Evolutionary conservation across 2,797 vertebrate species (phyloP).

Genomic region (Molossus alvarezi): DNA sequence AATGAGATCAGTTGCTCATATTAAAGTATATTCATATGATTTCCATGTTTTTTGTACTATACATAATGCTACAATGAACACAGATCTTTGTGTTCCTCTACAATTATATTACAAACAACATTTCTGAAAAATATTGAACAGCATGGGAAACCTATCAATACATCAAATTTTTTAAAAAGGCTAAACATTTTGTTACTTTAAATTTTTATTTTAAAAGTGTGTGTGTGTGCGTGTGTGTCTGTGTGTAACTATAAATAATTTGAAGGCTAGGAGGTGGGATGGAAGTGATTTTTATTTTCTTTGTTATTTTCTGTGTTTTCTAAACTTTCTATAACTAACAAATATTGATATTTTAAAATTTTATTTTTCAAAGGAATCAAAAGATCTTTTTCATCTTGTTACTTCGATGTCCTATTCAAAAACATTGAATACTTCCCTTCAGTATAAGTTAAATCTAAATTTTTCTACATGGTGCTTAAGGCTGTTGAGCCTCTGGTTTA

Average conservation of each 20-base stretch:
- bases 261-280: not conserved
- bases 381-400: not conserved
- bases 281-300: not conserved
- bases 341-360: not conserved
- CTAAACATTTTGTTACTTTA: not conserved
- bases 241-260: not conserved
- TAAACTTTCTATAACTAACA: not conserved
- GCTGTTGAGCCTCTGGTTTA: not conserved
- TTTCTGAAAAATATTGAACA: not conserved
- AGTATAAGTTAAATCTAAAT: slow-evolving; percentile 29
- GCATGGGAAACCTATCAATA: not conserved
- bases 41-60: not conserved
- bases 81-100: not conserved
- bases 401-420: not conserved
- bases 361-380: not conserved
- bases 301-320: slow-evolving; percentile 36
- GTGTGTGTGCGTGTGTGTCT: not conserved
- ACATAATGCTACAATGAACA: not conserved
- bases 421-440: not conserved
- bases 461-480: not conserved
- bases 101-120: not conserved
- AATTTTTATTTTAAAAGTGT: not conserved
- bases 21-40: not conserved
- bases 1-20: not conserved
- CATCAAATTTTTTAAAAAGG: not conserved